Percentiles rank a stretch among this genome's conserved stretches.
Conservation (phyloP, 2,113 vertebrate genomes). For the Nesoenas mayeri region DNA sequence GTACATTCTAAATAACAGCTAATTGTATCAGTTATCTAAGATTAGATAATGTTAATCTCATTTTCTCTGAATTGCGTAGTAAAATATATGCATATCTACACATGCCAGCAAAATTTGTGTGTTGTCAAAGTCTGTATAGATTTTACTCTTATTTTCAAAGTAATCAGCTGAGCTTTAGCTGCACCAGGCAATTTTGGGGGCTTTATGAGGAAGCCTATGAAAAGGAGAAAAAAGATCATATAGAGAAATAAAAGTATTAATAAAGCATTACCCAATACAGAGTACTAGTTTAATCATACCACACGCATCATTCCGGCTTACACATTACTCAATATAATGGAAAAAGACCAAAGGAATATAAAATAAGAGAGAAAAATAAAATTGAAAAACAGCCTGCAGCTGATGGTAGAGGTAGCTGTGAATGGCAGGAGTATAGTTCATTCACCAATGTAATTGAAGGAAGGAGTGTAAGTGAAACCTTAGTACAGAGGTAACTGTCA, state of each 20-base stretch:
- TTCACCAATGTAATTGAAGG: not conserved
- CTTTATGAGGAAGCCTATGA: not conserved
- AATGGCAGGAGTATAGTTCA: not conserved
- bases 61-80: not conserved
- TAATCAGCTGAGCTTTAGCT: not conserved
- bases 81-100: not conserved
- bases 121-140: not conserved
- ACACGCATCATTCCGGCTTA: not conserved
- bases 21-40: not conserved
- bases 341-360: conserved; percentile 13
- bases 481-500: not conserved
- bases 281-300: not conserved
- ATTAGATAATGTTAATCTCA: not conserved
- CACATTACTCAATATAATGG: conserved; percentile 10
- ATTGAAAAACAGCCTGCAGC: not conserved
- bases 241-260: not conserved
- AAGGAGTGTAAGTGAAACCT: not conserved
- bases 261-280: not conserved
- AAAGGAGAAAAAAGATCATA: not conserved
- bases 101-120: not conserved
- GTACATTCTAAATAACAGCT: not conserved
- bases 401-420: not conserved
- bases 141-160: conserved; percentile 8
- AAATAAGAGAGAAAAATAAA: not conserved
- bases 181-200: not conserved